A percentile compares a stretch with the other conserved stretches of the same genome.
phyloP scores from a whole-genome alignment of 2,888 invertebrate species.

The Drosophila mettleri region DNA sequence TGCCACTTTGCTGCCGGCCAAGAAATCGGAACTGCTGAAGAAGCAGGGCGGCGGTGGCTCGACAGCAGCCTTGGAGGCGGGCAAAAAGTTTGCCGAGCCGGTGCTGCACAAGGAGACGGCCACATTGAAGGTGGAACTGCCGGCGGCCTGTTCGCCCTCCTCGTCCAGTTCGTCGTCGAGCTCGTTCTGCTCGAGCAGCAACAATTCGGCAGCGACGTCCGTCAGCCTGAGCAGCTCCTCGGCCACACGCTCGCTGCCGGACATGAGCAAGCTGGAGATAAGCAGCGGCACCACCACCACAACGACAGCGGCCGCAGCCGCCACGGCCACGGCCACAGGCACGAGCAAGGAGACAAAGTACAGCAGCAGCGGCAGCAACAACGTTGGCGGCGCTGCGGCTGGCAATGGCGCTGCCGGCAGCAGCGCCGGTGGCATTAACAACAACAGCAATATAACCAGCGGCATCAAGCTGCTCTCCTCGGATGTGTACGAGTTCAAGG shows the following conservation, averaged over 20 bases:
- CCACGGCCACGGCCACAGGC: neutral
- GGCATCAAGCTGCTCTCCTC: slow-evolving; percentile 62
- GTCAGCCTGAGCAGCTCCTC: slow-evolving; percentile 65
- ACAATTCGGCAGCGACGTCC: slow-evolving; percentile 57
- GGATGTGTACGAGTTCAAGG: slow-evolving; percentile 95
- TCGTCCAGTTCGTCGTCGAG: slow-evolving; percentile 79
- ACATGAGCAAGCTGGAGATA: slow-evolving; percentile 82
- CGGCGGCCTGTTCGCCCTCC: slow-evolving; percentile 73
- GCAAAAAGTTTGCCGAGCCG: slow-evolving; percentile 72
- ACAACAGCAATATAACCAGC: slow-evolving; percentile 12
- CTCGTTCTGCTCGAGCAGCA: slow-evolving; percentile 71
- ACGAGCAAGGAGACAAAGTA: slow-evolving; percentile 32
- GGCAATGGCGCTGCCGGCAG: neutral
- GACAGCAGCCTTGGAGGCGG: slow-evolving; percentile 16
- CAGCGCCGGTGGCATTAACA: slow-evolving; percentile 7
- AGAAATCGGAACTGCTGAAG: slow-evolving; percentile 39
- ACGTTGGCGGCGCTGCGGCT: neutral
- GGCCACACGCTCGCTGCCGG: slow-evolving; percentile 76
- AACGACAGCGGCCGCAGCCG: slow-evolving; percentile 12
- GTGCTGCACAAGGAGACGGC: slow-evolving; percentile 67
- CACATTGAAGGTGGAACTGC: slow-evolving; percentile 74
- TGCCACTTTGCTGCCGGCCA: slow-evolving; percentile 9
- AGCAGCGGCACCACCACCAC: slow-evolving; percentile 63
- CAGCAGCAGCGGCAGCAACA: slow-evolving; percentile 27
- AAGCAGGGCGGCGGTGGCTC: slow-evolving; percentile 24